Evolutionary conservation across 2,888 invertebrate genomes (phyloP).

Genomic region (Hypena proboscidalis): DNA sequence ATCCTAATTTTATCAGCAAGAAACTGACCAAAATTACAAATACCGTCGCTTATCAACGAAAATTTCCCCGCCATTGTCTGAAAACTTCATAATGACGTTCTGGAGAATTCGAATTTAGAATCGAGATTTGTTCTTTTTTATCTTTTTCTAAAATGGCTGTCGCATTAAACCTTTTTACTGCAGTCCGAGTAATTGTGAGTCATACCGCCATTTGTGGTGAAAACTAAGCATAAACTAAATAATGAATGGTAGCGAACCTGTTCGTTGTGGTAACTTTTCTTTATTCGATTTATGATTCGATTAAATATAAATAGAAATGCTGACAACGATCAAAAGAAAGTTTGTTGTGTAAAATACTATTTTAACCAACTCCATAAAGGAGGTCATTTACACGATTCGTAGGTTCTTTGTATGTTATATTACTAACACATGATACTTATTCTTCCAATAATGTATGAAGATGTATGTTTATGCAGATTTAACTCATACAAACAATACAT

Average conservation of each 20-base stretch:
- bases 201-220: slow-evolving; percentile 39
- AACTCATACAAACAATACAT: no score
- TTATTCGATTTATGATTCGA: not conserved
- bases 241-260: slow-evolving; percentile 30
- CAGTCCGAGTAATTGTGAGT: slow-evolving; percentile 23
- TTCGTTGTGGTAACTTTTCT: slow-evolving; percentile 7
- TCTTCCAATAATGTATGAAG: no score
- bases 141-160: slow-evolving; percentile 6
- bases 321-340: no score
- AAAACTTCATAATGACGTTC: slow-evolving; percentile 1
- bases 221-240: slow-evolving; percentile 26
- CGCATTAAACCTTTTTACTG: slow-evolving; percentile 6
- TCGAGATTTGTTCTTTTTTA: not conserved
- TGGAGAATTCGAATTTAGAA: slow-evolving; percentile 9
- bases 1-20: not conserved
- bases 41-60: slow-evolving; percentile 1
- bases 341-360: no score
- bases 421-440: no score
- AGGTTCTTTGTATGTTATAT: no score
- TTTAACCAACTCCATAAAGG: no score
- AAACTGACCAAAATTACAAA: not conserved
- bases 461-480: no score
- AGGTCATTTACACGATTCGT: no score
- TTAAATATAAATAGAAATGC: not conserved
- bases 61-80: not conserved